Conservation (phyloP, 2,113 vertebrate genomes). For the Lampris megalopsis region DNA sequence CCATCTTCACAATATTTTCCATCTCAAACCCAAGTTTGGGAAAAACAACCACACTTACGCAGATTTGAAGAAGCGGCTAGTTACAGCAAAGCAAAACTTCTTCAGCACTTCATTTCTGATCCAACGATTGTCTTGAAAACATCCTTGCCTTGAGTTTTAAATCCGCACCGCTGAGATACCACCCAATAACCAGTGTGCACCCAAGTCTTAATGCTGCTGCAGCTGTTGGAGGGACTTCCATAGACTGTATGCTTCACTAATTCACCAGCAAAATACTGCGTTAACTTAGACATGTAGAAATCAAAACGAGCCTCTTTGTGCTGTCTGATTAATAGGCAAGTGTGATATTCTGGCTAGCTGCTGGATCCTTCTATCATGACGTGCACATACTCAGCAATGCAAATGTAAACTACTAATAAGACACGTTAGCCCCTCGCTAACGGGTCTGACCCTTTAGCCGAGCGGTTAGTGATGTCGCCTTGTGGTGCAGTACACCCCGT, state of each 20-base stretch:
- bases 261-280: too few relatives aligned
- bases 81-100: background rate
- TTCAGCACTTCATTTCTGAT: background rate
- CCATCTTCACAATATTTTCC: too few relatives aligned
- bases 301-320: background rate
- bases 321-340: too few relatives aligned
- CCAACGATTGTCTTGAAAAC: background rate
- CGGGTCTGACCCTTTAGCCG: too few relatives aligned
- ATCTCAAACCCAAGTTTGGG: background rate
- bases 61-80: background rate
- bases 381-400: background rate
- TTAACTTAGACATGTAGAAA: background rate
- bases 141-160: too few relatives aligned
- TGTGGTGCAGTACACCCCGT: too few relatives aligned
- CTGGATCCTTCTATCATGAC: slow-evolving; percentile 2
- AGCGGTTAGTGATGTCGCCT: too few relatives aligned
- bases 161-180: too few relatives aligned
- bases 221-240: background rate
- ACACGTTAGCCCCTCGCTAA: too few relatives aligned
- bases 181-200: background rate
- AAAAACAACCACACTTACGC: background rate
- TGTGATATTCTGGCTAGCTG: background rate
- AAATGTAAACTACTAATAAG: background rate
- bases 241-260: background rate
- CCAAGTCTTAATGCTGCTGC: background rate